Percentiles rank a stretch among this genome's conserved stretches.
Conservation (phyloP, 2,888 invertebrate species). For the Cantharis lateralis region DNA sequence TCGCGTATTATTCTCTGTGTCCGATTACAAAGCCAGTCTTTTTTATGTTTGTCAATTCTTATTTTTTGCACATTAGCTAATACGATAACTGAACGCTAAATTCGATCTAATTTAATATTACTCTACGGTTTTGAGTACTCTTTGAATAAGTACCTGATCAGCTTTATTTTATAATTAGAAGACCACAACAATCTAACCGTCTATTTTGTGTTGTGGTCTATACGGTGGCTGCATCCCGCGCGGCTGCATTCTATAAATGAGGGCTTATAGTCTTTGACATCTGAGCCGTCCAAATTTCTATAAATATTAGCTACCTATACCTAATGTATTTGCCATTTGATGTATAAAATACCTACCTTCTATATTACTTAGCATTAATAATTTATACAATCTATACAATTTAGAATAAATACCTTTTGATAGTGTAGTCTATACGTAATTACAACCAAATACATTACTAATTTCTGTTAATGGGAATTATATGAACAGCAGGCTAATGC, state of each 20-base stretch:
- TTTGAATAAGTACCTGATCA: too few relatives aligned
- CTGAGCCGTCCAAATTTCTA: background rate
- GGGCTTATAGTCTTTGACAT: background rate
- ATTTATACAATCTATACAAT: background rate
- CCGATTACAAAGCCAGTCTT: background rate
- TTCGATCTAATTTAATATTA: background rate
- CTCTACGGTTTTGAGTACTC: too few relatives aligned
- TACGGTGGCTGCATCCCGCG: too few relatives aligned
- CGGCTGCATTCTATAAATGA: background rate
- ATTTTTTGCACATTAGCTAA: background rate
- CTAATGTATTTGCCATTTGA: background rate
- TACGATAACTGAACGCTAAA: background rate
- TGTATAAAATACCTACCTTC: background rate
- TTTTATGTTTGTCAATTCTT: background rate
- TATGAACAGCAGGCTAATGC: background rate
- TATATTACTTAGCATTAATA: background rate
- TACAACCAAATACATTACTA: background rate
- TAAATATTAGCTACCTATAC: background rate
- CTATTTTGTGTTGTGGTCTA: too few relatives aligned
- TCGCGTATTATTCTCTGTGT: background rate
- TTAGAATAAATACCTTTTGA: background rate
- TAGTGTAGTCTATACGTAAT: background rate
- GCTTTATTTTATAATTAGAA: too few relatives aligned
- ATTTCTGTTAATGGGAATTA: background rate
- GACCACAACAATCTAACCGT: too few relatives aligned